Conservation (phyloP, 2,113 vertebrate species). For the Sitta europaea region DNA sequence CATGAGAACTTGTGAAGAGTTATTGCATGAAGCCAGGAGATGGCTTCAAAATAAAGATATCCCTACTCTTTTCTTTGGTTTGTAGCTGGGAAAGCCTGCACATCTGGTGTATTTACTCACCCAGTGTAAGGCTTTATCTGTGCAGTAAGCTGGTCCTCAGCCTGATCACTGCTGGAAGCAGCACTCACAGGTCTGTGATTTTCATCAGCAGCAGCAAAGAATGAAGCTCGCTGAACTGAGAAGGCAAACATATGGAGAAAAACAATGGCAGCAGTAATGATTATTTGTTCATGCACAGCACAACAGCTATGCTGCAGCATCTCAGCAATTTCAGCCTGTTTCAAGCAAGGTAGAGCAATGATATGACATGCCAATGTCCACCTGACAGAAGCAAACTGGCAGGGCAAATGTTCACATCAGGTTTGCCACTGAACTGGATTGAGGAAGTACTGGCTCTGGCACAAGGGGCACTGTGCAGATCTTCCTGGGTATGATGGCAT, state of each 20-base stretch:
- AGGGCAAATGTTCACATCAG: neutral
- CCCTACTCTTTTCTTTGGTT: neutral
- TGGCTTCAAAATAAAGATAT: neutral
- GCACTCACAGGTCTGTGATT: conserved; percentile 81
- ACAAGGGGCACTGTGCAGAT: neutral
- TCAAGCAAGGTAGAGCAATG: neutral
- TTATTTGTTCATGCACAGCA: neutral
- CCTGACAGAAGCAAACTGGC: neutral
- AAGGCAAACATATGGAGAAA: neutral
- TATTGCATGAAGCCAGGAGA: neutral
- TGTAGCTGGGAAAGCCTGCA: neutral
- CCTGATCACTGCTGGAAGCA: conserved; percentile 82
- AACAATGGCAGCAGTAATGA: neutral
- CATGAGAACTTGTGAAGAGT: neutral
- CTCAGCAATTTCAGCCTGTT: neutral
- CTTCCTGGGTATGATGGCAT: neutral
- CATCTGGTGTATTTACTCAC: conserved; percentile 60
- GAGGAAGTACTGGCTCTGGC: neutral
- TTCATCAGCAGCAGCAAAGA: conserved; percentile 86
- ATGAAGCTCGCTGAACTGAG: conserved; percentile 88
- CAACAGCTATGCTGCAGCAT: neutral
- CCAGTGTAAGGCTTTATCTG: conserved; percentile 82
- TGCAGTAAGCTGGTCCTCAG: conserved; percentile 82
- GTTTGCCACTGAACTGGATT: neutral
- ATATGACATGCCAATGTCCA: neutral